Conservation (phyloP, 1,140 invertebrate genomes). For the Episyrphus balteatus region DNA sequence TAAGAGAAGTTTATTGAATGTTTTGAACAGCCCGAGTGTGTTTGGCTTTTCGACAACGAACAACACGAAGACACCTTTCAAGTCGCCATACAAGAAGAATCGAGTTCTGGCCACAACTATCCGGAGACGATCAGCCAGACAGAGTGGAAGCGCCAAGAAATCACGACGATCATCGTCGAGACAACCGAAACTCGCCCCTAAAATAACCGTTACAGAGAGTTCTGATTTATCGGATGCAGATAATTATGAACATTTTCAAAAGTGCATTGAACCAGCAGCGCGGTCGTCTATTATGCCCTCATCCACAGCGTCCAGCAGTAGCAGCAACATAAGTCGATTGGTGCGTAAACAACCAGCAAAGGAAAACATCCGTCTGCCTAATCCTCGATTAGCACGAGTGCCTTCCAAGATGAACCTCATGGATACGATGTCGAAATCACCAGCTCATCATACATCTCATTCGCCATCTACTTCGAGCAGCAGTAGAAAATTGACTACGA, state of each 20-base stretch:
- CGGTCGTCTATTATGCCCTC: constrained; percentile 21
- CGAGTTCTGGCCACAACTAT: constrained; percentile 20
- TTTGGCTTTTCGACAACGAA: neutral
- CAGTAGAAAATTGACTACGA: no score
- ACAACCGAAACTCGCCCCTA: neutral
- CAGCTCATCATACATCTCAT: no score
- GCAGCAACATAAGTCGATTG: no score
- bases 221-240: constrained; percentile 6
- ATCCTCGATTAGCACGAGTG: no score
- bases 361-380: no score
- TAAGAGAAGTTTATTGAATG: constrained; percentile 19
- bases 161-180: neutral
- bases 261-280: constrained; percentile 17
- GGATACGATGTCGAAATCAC: no score
- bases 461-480: no score
- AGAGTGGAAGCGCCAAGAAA: constrained; percentile 12
- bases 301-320: no score
- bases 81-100: constrained; percentile 19
- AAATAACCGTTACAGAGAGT: constrained; percentile 9
- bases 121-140: constrained; percentile 18
- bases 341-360: no score
- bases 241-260: constrained; percentile 16
- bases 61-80: constrained; percentile 3
- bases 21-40: constrained; percentile 1
- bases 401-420: no score